These are phyloP conservation scores for Drosophila fungiperda DNA, from an alignment of 2,888 invertebrate genomes.

Conservation along the genomic window DNA sequence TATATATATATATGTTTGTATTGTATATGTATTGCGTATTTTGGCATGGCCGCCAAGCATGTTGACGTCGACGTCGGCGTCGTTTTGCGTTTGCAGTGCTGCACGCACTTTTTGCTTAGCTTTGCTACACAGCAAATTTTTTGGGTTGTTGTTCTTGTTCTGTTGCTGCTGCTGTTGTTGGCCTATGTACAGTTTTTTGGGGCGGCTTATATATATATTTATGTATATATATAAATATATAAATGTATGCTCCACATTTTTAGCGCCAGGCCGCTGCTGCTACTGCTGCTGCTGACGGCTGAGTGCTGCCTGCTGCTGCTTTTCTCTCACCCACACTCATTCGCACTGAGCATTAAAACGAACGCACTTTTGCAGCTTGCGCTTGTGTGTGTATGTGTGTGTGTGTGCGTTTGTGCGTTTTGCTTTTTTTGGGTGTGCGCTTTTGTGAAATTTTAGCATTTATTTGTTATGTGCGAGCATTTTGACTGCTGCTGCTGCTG, in stretches of 20 bases:
- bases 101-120: conserved; percentile 77
- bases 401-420: conserved; percentile 29
- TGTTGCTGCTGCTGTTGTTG: conserved; percentile 13
- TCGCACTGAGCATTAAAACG: conserved; percentile 35
- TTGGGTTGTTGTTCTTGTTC: conserved; percentile 16
- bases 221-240: neutral
- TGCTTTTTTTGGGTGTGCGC: conserved; percentile 65
- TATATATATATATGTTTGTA: conserved; percentile 14
- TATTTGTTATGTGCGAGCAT: conserved; percentile 77
- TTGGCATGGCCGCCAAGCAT: conserved; percentile 57
- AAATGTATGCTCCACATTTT: conserved; percentile 71
- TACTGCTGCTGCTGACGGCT: conserved; percentile 6
- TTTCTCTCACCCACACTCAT: conserved; percentile 17
- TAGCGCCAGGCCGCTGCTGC: conserved; percentile 56
- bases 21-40: conserved; percentile 55
- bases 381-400: conserved; percentile 46
- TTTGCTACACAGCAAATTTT: conserved; percentile 46
- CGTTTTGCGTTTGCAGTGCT: conserved; percentile 56
- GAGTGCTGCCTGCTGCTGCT: conserved; percentile 6
- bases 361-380: conserved; percentile 81
- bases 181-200: conserved; percentile 62
- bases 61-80: conserved; percentile 41
- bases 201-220: conserved; percentile 37
- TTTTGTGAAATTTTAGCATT: conserved; percentile 80
- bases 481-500: conserved; percentile 52